Base-by-base conservation (phyloP, 2,888 invertebrate genomes). In the Drosophila diplacantha region DNA sequence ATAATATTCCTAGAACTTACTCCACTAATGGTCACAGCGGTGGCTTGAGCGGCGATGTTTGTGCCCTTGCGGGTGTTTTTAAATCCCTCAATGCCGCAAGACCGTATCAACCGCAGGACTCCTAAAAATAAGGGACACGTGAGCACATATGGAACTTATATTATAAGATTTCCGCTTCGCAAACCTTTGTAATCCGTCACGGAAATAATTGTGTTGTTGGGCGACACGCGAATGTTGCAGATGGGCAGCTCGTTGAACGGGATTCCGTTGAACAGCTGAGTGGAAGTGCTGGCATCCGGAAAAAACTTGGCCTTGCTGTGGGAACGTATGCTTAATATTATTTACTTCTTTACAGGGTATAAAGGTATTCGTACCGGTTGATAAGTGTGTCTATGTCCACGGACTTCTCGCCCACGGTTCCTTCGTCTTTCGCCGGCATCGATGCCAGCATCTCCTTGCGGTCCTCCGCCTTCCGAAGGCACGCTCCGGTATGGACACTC, bases 31-130 rank as follows among this genome's bases (percentile, higher is more conserved):
- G 90, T 92, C 55, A 97, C 92, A 24, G 96, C 98, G 24, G 97
- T 95, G 12, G 97, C 95, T 89, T 99, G 98, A 3, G 97, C 98
- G 37, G 98, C 98, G 82, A 98, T 94, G 86, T 97, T 98, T 5
- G 98, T 98, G 67, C 98, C 98, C 88, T 98, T 98, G 75, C 94
- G 93, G 0, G 97, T 93, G 87, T 98, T 96, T 89, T 96, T 97
- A 85, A 97, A 99, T 6, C 98, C 98, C 87, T 98, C 98, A 76
- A 93, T 90, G 1, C 98, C 97, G 89, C 96, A 94, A 0, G 95
- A 93, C 37, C 93, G 89, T 20, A 92, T 90, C 11, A 94, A 74
- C 81, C 93, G 91, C 0, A 90, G 87, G 5, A 85, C 77, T 60
- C 92, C 92, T 91, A 66, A 7, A 88, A 43, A 4, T 3, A 24